These are phyloP conservation scores for Drosophila funebris DNA, from an alignment of 1,140 invertebrate genomes.

Conservation along the genomic window DNA sequence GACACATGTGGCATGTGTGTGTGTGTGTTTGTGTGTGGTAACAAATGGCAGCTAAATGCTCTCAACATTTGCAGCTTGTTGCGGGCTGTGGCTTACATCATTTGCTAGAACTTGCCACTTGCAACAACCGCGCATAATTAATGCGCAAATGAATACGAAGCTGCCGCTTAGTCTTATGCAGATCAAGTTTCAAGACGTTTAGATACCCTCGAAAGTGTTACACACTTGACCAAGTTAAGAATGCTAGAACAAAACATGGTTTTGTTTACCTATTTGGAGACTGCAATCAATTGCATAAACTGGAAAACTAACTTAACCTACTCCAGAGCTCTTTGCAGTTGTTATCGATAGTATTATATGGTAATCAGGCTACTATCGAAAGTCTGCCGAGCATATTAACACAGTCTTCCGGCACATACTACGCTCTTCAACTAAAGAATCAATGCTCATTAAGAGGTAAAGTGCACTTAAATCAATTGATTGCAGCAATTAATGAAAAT, in stretches of 20 bases:
- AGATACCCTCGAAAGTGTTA: slow-evolving; percentile 27
- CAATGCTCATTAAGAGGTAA: too few species aligned
- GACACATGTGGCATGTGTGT: slow-evolving; percentile 30
- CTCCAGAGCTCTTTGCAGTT: too few species aligned
- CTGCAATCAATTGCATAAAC: background rate
- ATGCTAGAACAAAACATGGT: background rate
- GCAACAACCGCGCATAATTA: slow-evolving; percentile 54
- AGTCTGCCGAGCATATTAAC: too few species aligned
- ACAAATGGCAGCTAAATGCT: slow-evolving; percentile 77
- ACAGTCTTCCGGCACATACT: too few species aligned
- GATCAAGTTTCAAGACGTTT: slow-evolving; percentile 7
- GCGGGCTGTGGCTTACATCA: slow-evolving; percentile 62
- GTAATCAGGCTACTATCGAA: too few species aligned
- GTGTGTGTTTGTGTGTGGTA: slow-evolving; percentile 39
- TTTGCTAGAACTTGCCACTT: slow-evolving; percentile 57
- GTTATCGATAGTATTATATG: too few species aligned
- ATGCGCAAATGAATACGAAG: slow-evolving; percentile 51
- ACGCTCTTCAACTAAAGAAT: too few species aligned
- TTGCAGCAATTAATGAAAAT: too few species aligned
- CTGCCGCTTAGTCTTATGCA: background rate
- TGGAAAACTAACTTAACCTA: too few species aligned
- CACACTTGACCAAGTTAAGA: slow-evolving; percentile 14
- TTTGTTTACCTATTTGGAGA: background rate
- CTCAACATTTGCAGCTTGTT: slow-evolving; percentile 45
- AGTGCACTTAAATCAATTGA: too few species aligned